Evolutionary conservation across 2,888 invertebrate genomes (phyloP).

Genomic region (Ditylenchus weischeri): DNA sequence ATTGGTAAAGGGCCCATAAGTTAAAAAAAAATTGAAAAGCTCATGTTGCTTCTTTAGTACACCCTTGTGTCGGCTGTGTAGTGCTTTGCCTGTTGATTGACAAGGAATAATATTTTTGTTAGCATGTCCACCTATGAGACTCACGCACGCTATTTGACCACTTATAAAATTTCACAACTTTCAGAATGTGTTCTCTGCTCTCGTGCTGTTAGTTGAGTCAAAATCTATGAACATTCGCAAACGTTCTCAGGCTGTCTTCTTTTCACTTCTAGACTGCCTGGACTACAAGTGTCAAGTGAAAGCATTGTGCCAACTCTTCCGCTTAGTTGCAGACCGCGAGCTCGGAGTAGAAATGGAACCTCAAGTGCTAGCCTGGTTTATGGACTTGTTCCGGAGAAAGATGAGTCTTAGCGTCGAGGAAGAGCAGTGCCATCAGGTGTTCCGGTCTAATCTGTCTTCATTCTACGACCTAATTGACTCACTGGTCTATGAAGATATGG

Average conservation of each 20-base stretch:
- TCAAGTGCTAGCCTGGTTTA: conserved; percentile 18
- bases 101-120: too few species aligned
- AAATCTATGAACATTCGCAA: not conserved
- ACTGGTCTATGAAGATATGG: conserved; percentile 6
- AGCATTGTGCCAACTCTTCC: conserved; percentile 2
- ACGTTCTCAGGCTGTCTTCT: not conserved
- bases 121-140: too few species aligned
- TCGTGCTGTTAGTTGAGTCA: not conserved
- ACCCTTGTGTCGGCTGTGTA: too few species aligned
- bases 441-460: not conserved
- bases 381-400: conserved; percentile 21
- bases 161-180: not conserved
- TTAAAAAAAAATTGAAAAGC: too few species aligned
- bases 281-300: not conserved
- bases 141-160: too few species aligned
- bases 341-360: not conserved
- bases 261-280: not conserved
- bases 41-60: too few species aligned
- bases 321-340: not conserved
- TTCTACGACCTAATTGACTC: conserved; percentile 5
- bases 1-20: too few species aligned
- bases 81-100: too few species aligned
- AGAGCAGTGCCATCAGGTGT: conserved; percentile 1
- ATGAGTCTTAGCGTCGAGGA: not conserved
- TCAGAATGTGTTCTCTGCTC: not conserved